Conservation (phyloP, 2,888 invertebrate genomes). For the Diogma glabrata region DNA sequence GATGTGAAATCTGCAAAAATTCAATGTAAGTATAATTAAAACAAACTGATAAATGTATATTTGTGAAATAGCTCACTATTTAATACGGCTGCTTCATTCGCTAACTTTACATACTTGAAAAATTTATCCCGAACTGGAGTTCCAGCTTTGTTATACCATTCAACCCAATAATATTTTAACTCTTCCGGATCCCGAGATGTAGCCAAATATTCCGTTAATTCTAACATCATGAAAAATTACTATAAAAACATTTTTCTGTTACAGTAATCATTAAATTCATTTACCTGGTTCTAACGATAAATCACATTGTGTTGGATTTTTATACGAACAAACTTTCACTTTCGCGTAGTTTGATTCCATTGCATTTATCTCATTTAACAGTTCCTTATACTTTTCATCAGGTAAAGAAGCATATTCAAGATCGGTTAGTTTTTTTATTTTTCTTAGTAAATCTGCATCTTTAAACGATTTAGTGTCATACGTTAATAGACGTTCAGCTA, state of each 20-base stretch:
- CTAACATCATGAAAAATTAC: conserved; percentile 25
- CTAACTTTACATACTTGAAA: conserved; percentile 52
- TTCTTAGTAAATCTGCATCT: conserved; percentile 54
- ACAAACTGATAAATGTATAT: neutral
- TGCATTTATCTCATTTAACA: conserved; percentile 49
- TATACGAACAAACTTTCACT: conserved; percentile 64
- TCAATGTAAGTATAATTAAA: neutral
- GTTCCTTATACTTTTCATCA: conserved; percentile 49
- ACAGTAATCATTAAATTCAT: too few species aligned
- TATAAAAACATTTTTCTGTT: too few species aligned
- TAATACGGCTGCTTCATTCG: conserved; percentile 57
- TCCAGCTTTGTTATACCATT: conserved; percentile 67
- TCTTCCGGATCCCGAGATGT: conserved; percentile 65
- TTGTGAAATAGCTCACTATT: conserved; percentile 44
- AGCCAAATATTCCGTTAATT: conserved; percentile 55
- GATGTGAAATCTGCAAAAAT: conserved; percentile 49
- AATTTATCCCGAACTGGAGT: conserved; percentile 49
- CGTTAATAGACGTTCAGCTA: conserved; percentile 30
- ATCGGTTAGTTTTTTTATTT: conserved; percentile 61
- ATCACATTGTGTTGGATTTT: conserved; percentile 51
- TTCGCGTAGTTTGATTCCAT: conserved; percentile 70
- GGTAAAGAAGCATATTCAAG: conserved; percentile 62
- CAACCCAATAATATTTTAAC: conserved; percentile 63
- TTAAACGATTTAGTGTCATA: conserved; percentile 63
- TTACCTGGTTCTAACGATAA: conserved; percentile 54